Evolutionary conservation across 37 sponge, comb jelly and placozoan genomes (phyloP), one percentile per base, ranked within the genome.

Genomic region (Oscarella lobularis): DNA sequence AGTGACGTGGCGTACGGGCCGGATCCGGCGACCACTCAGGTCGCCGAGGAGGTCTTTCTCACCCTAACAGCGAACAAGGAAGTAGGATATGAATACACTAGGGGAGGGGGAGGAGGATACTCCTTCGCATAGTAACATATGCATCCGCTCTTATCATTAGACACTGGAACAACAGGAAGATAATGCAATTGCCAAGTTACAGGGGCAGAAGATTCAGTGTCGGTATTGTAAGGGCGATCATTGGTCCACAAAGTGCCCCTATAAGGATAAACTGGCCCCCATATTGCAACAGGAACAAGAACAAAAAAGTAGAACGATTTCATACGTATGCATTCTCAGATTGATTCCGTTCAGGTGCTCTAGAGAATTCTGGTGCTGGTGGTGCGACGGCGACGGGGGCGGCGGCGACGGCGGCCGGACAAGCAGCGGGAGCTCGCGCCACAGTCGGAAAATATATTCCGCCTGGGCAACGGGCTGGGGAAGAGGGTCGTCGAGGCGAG

Each of bases 181-280:
- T 41, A 88, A 94, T 37, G 79, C 80, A 3, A 74, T 89, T 72
- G 84, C 78, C 82, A 89, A 89, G 78, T 66, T 86, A 66, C 60
- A 74, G 39, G 76, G 78, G 33, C 82, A 89, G 67, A 75, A 80
- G 2, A 89, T 89, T 85, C 77, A 83, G 29, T 94, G 95, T 74
- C 87, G 95, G 80, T 78, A 85, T 72, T 94, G 95, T 54, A 94
- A 94, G 71, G 95, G 95, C 66, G 89, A 89, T 41, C 95, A 94
- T 60, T 94, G 95, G 95, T 89, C 90, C 38, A 83, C 85, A 27
- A 81, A 87, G 48, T 94, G 95, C 70, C 95, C 95, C 3, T 94
- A 89, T 73, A 94, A 94, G 77, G 95, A 94, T 72, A 80, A 82
- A 1, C 82, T 94, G 36, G 88, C 80, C 3, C 54, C 85, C 1